These are phyloP conservation scores for Cheilosia vulpina DNA, from an alignment of 2,888 invertebrate species.

Conservation along the genomic window DNA sequence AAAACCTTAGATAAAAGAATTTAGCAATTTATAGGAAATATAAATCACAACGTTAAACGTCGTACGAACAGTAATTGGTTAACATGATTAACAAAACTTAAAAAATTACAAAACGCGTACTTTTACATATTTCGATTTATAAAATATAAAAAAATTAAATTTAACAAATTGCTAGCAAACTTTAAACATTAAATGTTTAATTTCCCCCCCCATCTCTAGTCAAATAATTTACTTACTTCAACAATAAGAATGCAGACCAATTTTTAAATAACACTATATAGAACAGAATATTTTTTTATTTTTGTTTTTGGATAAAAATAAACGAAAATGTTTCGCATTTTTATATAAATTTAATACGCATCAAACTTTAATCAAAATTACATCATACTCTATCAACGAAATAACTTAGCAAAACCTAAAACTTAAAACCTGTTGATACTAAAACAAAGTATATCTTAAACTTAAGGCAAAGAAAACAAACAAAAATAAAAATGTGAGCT, in stretches of 20 bases:
- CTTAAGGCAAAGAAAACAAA: conserved; percentile 41
- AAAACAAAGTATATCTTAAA: conserved; percentile 27
- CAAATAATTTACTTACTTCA: conserved; percentile 17
- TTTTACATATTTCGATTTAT: conserved; percentile 33
- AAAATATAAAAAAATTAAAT: conserved; percentile 22
- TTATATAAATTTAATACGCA: conserved; percentile 52
- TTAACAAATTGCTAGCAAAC: conserved; percentile 7
- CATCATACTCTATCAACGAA: conserved; percentile 68
- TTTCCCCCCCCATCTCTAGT: neutral
- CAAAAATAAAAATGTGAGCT: conserved; percentile 78
- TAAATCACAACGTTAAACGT: conserved; percentile 24
- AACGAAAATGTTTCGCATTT: conserved; percentile 63
- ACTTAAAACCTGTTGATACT: conserved; percentile 10
- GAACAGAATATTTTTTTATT: conserved; percentile 44
- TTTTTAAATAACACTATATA: conserved; percentile 73
- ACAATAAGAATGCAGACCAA: conserved; percentile 68
- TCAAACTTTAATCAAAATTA: conserved; percentile 57
- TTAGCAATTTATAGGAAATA: conserved; percentile 28
- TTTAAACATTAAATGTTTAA: neutral
- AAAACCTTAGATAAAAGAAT: conserved; percentile 41
- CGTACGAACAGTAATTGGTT: conserved; percentile 64
- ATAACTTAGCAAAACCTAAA: conserved; percentile 23
- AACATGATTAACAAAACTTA: conserved; percentile 40
- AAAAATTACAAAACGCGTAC: neutral
- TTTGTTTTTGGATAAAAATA: conserved; percentile 42